Evolutionary conservation across 2,797 vertebrate species (phyloP).

Genomic region (Notolepis coatsorum): DNA sequence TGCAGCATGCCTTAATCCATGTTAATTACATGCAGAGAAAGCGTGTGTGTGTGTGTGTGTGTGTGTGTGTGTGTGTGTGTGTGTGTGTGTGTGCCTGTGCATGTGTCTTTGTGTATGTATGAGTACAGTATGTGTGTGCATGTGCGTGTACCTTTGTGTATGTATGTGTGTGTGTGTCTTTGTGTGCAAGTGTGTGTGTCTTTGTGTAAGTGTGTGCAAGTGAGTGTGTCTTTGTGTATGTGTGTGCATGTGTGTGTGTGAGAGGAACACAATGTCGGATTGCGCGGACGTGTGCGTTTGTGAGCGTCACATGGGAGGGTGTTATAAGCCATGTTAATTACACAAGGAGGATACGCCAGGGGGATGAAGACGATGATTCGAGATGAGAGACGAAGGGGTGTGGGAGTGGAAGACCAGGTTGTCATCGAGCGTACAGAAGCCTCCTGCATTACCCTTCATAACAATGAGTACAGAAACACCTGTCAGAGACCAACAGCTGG

Average conservation of each 20-base stretch:
- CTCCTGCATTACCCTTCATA: conserved; percentile 37
- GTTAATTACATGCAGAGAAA: conserved; percentile 70
- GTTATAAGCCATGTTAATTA: conserved; percentile 81
- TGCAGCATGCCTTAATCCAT: conserved; percentile 62
- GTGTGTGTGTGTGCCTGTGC: background rate
- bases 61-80: background rate
- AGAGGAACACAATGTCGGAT: too few relatives aligned
- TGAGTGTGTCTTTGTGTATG: too few relatives aligned
- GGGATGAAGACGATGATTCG: conserved; percentile 48
- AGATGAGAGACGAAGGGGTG: conserved; percentile 48
- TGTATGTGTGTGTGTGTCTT: too few relatives aligned
- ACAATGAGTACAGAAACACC: conserved; percentile 37
- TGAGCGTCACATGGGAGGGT: too few relatives aligned
- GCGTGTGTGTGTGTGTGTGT: conserved; percentile 33
- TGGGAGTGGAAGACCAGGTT: conserved; percentile 53
- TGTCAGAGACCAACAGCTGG: too few relatives aligned
- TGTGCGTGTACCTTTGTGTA: too few relatives aligned
- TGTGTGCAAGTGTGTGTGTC: too few relatives aligned
- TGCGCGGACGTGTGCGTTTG: too few relatives aligned
- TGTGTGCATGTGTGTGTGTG: background rate
- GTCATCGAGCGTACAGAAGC: conserved; percentile 47
- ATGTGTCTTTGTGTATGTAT: too few relatives aligned
- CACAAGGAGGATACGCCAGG: conserved; percentile 66
- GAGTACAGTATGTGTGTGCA: too few relatives aligned
- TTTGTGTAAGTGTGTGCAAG: too few relatives aligned